Base-by-base conservation (phyloP, 2,888 invertebrate genomes). In the Brachypterus glaber region DNA sequence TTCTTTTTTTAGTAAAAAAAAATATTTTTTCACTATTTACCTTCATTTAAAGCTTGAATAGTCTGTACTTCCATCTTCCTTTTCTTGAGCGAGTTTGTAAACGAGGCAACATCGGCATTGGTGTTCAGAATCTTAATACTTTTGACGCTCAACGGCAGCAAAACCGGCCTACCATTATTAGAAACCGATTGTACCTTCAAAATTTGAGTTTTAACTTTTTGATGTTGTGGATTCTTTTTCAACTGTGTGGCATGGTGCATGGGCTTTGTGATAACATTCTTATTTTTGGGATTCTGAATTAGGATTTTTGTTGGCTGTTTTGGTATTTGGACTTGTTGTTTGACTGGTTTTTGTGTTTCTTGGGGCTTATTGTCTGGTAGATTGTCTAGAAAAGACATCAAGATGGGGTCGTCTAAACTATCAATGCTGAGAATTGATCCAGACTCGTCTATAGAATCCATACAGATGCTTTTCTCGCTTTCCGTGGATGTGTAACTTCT, bases 111-210 rank as follows among this genome's bases (percentile, higher is more conserved):
- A 33, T 54, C 51, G 7, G 74, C 69, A 1, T 76, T 68, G 0
- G 79, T 74, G 50, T 81, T 82, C 35, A 83, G 75, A 37, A 84
- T 80, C 65, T 83, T 77, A 38, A 83, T 70, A 56, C 79, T 79
- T 60, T 81, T 79, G 65, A 81, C 77, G 21, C 76, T 79, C 4
- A 83, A 76, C 1, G 84, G 84, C 14, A 85, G 66, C 11, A 84
- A 66, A 42, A 85, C 77, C 0, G 82, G 81, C 11, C 82, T 52
- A 38, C 62, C 62, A 45, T 61, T 60, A 52, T 56, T 57, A 40
- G 58, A 53, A 38, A 66, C 51, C 11, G 62, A 56, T 41, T 66
- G 65, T 3, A 66, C 62, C 41, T 63, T 59, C 32, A 66, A 52
- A 33, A 63, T 58, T 44, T 62, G 59, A 30, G 58, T 49, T 39